phyloP scores from a whole-genome alignment of 92 coral and sea anemone genomes.

The Bergia sp. region DNA sequence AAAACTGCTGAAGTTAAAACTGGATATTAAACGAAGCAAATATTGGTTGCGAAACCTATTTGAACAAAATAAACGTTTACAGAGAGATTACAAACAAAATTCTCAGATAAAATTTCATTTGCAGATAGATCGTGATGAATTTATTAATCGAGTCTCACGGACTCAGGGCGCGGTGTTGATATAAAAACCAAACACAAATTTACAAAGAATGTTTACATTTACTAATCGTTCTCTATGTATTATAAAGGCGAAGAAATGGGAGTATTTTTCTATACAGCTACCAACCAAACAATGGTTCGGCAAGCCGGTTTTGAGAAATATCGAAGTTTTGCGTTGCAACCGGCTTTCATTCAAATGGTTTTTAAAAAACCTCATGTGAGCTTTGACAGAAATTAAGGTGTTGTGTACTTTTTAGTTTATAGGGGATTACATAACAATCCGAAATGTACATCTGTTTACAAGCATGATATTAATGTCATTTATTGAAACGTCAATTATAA shows the following conservation, averaged over 20 bases:
- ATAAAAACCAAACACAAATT: too few species aligned
- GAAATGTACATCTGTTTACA: neutral
- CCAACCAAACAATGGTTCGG: too few species aligned
- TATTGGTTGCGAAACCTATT: too few species aligned
- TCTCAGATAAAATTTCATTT: neutral
- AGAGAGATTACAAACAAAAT: too few species aligned
- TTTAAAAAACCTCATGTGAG: neutral
- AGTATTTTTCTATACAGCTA: too few species aligned
- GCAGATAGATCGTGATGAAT: neutral
- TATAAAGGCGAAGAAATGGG: too few species aligned
- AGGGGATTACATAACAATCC: neutral
- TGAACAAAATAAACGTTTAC: too few species aligned
- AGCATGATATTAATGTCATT: neutral
- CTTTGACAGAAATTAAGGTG: neutral
- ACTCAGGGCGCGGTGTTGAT: too few species aligned
- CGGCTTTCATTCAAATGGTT: neutral
- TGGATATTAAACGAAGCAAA: too few species aligned
- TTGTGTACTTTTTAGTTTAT: neutral
- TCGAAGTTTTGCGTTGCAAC: neutral
- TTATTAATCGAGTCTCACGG: neutral
- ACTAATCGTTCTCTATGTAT: neutral
- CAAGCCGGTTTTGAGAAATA: too few species aligned
- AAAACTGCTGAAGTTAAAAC: too few species aligned
- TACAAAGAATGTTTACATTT: too few species aligned
- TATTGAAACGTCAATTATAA: neutral